These are phyloP conservation scores for Galerucella pusilla DNA, from an alignment of 2,888 invertebrate genomes.

Conservation along the genomic window DNA sequence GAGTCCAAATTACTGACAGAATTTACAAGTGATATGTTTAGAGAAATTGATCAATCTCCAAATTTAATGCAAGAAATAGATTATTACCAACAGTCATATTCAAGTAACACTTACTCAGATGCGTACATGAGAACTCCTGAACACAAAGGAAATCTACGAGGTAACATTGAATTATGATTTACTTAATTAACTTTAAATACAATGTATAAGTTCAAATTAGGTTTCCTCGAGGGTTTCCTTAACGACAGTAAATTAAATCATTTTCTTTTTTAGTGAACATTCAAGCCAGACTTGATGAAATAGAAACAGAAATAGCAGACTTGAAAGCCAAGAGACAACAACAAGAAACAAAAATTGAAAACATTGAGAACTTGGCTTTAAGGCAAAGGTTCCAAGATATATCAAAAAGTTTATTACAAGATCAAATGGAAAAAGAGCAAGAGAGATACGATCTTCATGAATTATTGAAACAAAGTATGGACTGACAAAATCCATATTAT, in stretches of 20 bases:
- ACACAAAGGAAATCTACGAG: conserved; percentile 49
- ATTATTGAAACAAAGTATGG: conserved; percentile 56
- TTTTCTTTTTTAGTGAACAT: conserved; percentile 54
- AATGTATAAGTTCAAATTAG: neutral
- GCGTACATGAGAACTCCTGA: conserved; percentile 50
- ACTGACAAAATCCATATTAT: conserved; percentile 37
- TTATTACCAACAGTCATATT: conserved; percentile 59
- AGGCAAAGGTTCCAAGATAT: conserved; percentile 82
- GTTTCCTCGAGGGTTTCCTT: neutral
- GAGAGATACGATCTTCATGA: conserved; percentile 66
- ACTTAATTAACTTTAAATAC: neutral
- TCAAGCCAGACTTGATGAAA: conserved; percentile 73
- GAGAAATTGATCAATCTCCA: conserved; percentile 60
- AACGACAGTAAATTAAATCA: neutral
- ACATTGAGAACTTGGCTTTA: conserved; percentile 86
- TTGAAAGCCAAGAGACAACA: conserved; percentile 78
- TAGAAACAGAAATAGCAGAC: conserved; percentile 80
- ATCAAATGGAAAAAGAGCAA: conserved; percentile 83
- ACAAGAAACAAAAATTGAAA: conserved; percentile 85
- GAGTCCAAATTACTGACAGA: conserved; percentile 69
- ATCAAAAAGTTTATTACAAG: conserved; percentile 81
- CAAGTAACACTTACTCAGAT: conserved; percentile 54
- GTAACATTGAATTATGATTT: neutral
- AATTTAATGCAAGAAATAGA: conserved; percentile 60
- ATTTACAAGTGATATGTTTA: conserved; percentile 73